phyloP scores from a whole-genome alignment of 1,140 invertebrate genomes.

The Drosophila pseudoobscura region DNA sequence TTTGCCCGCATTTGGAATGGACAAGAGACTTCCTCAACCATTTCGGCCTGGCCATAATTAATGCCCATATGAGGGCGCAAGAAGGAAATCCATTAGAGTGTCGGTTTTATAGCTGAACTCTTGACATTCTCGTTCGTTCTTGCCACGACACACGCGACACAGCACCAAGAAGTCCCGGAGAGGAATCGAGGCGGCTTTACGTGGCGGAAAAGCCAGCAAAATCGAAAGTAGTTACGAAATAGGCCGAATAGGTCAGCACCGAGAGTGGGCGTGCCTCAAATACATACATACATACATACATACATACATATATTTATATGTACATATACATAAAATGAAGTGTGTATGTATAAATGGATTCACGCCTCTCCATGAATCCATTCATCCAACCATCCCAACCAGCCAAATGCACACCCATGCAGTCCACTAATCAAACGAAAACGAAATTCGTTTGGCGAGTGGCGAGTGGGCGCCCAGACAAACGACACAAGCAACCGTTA shows the following conservation, averaged over 20 bases:
- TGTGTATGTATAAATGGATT: slow-evolving; percentile 29
- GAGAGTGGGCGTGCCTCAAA: slow-evolving; percentile 28
- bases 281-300: background rate
- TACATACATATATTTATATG: background rate
- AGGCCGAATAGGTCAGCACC: slow-evolving; percentile 32
- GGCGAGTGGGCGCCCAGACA: slow-evolving; percentile 59
- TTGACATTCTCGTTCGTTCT: slow-evolving; percentile 51
- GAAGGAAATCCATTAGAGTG: slow-evolving; percentile 38
- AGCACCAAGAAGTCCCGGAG: slow-evolving; percentile 15
- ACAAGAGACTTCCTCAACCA: background rate
- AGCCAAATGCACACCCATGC: slow-evolving; percentile 51
- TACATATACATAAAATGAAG: too few species aligned
- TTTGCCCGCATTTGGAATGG: slow-evolving; percentile 6
- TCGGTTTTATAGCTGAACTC: slow-evolving; percentile 39
- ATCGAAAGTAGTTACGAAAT: slow-evolving; percentile 51
- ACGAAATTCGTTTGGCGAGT: slow-evolving; percentile 59
- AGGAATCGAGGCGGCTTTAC: slow-evolving; percentile 46
- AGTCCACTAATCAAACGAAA: slow-evolving; percentile 50
- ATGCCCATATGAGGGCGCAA: slow-evolving; percentile 21
- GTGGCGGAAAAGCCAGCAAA: slow-evolving; percentile 35
- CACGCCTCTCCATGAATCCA: slow-evolving; percentile 61
- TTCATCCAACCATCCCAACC: slow-evolving; percentile 34
- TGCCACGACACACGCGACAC: slow-evolving; percentile 18
- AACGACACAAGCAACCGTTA: slow-evolving; percentile 28
- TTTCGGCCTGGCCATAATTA: slow-evolving; percentile 37